These are phyloP conservation scores for Gallinago stenura DNA, from an alignment of 2,797 vertebrate genomes.

Conservation along the genomic window DNA sequence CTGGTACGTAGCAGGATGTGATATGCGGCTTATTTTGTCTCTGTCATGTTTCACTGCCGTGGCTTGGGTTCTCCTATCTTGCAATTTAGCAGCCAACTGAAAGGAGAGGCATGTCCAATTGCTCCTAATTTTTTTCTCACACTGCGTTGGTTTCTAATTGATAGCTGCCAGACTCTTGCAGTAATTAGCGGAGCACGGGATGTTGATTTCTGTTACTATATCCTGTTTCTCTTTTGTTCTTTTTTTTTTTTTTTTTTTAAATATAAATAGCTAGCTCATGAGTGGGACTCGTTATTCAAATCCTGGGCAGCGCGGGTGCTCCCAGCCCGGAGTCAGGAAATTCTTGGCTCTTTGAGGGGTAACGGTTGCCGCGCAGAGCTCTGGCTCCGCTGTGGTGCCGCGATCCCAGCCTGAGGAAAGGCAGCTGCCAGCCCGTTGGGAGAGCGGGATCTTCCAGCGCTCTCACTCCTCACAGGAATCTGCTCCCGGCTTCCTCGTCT, in stretches of 20 bases:
- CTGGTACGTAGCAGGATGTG: background rate
- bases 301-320: background rate
- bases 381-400: background rate
- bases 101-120: background rate
- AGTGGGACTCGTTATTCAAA: background rate
- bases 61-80: background rate
- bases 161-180: background rate
- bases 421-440: background rate
- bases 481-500: background rate
- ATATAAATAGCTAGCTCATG: background rate
- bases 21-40: background rate
- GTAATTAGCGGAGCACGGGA: fast-evolving
- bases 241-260: background rate
- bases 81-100: background rate
- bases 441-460: background rate
- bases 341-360: slow-evolving; percentile 48
- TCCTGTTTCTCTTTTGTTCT: background rate
- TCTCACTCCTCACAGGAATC: background rate
- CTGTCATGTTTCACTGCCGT: background rate
- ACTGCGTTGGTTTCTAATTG: fast-evolving
- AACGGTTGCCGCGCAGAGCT: background rate
- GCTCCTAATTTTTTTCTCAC: background rate
- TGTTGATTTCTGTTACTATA: background rate
- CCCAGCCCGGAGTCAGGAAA: slow-evolving; percentile 3
- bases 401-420: background rate